Conservation (phyloP, 2,797 vertebrate species). For the Poecilia velifera region DNA sequence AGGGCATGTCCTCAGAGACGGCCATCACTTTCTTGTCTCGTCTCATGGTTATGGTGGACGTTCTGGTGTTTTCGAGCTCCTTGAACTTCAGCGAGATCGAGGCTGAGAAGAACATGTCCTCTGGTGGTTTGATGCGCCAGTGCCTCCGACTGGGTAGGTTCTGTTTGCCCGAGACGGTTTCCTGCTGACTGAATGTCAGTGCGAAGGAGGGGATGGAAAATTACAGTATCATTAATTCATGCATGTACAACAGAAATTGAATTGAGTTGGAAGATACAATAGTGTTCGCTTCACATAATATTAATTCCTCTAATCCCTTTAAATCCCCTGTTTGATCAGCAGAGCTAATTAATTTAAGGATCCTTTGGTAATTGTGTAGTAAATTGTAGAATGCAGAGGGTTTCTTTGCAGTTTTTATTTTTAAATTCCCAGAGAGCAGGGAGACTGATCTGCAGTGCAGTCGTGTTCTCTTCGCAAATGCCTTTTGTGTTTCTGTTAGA, state of each 20-base stretch:
- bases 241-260: conserved; percentile 22
- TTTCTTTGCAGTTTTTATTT: conserved; percentile 40
- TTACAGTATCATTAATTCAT: conserved; percentile 11
- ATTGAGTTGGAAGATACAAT: conserved; percentile 37
- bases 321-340: conserved; percentile 51
- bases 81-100: conserved; percentile 99
- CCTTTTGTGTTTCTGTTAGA: conserved; percentile 47
- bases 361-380: conserved; percentile 36
- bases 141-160: conserved; percentile 90
- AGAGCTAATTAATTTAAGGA: conserved; percentile 48
- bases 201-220: conserved; percentile 12
- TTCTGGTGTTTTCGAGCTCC: conserved; percentile 96
- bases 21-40: conserved; percentile 96
- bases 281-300: conserved; percentile 32
- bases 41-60: conserved; percentile 98
- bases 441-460: conserved; percentile 48
- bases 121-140: conserved; percentile 97
- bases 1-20: conserved; percentile 97
- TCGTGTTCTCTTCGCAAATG: conserved; percentile 42
- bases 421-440: conserved; percentile 37
- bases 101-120: conserved; percentile 99
- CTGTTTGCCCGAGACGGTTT: conserved; percentile 6
- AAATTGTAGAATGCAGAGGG: conserved; percentile 16
- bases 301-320: conserved; percentile 54
- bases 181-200: conserved; percentile 11